Base-by-base conservation (phyloP, 2,113 vertebrate genomes). In the Elaphurus davidianus region DNA sequence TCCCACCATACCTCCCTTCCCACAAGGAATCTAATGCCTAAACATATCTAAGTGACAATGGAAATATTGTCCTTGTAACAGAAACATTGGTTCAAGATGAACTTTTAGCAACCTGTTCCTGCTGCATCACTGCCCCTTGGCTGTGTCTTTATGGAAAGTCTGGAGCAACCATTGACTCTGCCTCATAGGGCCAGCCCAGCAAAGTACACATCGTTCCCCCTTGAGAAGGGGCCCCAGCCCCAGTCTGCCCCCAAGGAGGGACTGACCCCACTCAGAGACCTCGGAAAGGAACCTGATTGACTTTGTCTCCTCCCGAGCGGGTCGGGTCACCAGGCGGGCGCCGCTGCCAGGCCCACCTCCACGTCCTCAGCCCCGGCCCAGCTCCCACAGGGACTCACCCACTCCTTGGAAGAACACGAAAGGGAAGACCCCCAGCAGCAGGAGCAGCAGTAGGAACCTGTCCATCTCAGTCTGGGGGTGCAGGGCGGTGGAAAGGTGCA, bases 371-470 rank as follows among this genome's bases (percentile, higher is more conserved):
- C 27, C 43, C n/a, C 19, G 12, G 19, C 11, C 40, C 45, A 23
- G 60, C 87, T 0, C 2, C 7, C n/a, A n/a, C 5, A 47, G 60
- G 21, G 3, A n/a, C 94, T 96, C 92, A 93, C 79, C 81, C 88
- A 85, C 81, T 93, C 96, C 97, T 85, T 59, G 97, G 57, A 97
- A 94, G 93, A 96, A 64, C 57, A 90, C 4, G 5, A 71, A 16
- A 85, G 64, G 45, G 54, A 62, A 94, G 74, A 43, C 4, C 25
- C 33, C 96, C 50, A 96, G 85, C 36, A 97, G 33, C 21, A 97
- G 76, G 4, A 96, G 45, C 86, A 94, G 0, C 1, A 96, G 7
- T 64, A 85, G 25, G 9, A 76, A 19, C 47, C 82, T 96, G 82
- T 36, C 82, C 98, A 98, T 98, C 52, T 90, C 27, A 0, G 28